Percentiles rank a stretch among this genome's conserved stretches.
These are phyloP conservation scores for Cantharis lateralis DNA, from an alignment of 2,888 invertebrate species.

Conservation along the genomic window DNA sequence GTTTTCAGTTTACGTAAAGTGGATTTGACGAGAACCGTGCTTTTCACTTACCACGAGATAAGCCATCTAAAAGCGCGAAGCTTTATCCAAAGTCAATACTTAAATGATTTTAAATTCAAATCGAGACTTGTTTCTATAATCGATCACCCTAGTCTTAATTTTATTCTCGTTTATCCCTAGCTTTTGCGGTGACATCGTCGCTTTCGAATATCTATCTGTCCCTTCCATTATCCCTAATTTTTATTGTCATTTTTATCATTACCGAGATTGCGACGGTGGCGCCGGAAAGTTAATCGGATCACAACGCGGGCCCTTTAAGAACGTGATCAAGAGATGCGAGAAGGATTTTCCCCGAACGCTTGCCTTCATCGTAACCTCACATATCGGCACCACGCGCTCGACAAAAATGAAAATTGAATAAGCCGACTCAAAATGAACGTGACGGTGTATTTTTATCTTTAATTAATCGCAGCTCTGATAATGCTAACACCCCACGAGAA, in stretches of 20 bases:
- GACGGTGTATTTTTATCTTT: constrained; percentile 58
- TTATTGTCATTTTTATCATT: constrained; percentile 59
- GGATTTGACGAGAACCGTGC: constrained; percentile 50
- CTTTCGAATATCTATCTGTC: constrained; percentile 38
- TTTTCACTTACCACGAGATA: constrained; percentile 52
- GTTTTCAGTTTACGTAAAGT: constrained; percentile 38
- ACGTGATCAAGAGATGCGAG: constrained; percentile 54
- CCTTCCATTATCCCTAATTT: constrained; percentile 56
- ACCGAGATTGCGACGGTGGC: constrained; percentile 56
- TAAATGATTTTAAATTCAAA: constrained; percentile 55
- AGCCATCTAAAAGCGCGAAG: constrained; percentile 45
- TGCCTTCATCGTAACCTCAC: constrained; percentile 51
- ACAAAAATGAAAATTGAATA: constrained; percentile 55
- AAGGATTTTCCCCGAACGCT: constrained; percentile 50
- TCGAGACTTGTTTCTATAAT: constrained; percentile 61
- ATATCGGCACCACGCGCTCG: constrained; percentile 43
- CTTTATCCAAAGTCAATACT: constrained; percentile 49
- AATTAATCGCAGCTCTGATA: constrained; percentile 56
- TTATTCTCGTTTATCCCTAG: constrained; percentile 60
- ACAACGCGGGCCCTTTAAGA: constrained; percentile 54
- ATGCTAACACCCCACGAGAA: constrained; percentile 41
- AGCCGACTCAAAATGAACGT: constrained; percentile 55
- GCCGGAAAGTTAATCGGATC: constrained; percentile 56
- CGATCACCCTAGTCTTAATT: constrained; percentile 69
- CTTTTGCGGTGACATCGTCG: constrained; percentile 29